Base-by-base conservation (phyloP, 2,113 vertebrate genomes). In the Charadrius vociferus region DNA sequence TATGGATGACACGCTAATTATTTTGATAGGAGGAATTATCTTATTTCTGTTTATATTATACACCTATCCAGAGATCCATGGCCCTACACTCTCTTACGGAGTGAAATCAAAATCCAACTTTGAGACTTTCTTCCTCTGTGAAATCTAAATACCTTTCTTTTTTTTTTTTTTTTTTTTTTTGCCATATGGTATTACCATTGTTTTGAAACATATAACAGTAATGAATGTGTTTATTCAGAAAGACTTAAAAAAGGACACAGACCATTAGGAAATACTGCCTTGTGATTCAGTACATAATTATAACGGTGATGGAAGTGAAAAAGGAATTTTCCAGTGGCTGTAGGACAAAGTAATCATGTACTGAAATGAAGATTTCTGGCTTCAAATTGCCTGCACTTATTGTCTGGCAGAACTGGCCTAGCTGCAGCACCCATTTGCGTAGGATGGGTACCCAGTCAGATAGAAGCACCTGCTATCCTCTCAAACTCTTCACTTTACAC, bases 61-160 rank as follows among this genome's bases (percentile, higher is more conserved):
- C 5, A 65, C 7, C 11, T 66, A 78, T 66, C 24, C 29, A 70
- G 49, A 58, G 23, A 77, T 52, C 19, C 4, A 8, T 49, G 6
- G 6, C 10, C 17, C 1, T 2, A 30, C 6, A n/a, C 41, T 87
- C 16, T 85, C 10, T 27, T 71, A 50, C 0, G 0, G 8, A n/a
- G 22, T 59, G 37, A 88, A 86, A 82, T 41, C 32, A 72, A 45
- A 24, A 45, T 56, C 27, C 26, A 45, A 4, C 2, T 72, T n/a
- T n/a, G 34, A 68, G 37, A 19, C 4, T 52, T 81, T 61, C 7
- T 61, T 68, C 3, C 4, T 50, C 36, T 58, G 23, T 78, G 32
- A 73, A 87, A 80, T 56, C 16, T 34, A 61, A 74, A 74, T 36
- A 78, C 0, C 0, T 32, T 3, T 0, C 13, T 41, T 10, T 0